Evolutionary conservation across 2,888 invertebrate species (phyloP).

Genomic region (Esperia sulphurella): DNA sequence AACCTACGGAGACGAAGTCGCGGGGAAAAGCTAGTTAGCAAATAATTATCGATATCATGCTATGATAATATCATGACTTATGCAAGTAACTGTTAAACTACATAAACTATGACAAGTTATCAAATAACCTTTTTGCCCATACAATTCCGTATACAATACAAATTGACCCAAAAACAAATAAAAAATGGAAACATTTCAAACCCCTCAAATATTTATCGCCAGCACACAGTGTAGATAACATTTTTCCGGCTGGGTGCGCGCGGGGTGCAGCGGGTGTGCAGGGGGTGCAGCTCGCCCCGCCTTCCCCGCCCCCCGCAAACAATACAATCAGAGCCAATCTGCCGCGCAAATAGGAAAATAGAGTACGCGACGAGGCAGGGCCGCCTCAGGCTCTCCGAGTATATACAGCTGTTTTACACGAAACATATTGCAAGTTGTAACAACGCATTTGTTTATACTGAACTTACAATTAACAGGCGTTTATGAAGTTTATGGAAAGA

Average conservation of each 20-base stretch:
- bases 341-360: constrained; percentile 79
- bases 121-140: not conserved
- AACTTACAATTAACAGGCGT: not conserved
- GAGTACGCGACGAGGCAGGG: constrained; percentile 68
- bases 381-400: constrained; percentile 42
- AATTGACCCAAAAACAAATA: constrained; percentile 26
- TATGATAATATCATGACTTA: too few relatives aligned
- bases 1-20: too few relatives aligned
- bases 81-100: too few relatives aligned
- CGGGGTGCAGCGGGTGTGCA: constrained; percentile 19
- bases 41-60: too few relatives aligned
- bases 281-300: constrained; percentile 44
- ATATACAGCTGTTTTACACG: not conserved
- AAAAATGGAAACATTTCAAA: constrained; percentile 55
- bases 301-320: constrained; percentile 52
- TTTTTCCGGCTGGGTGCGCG: constrained; percentile 63
- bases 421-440: not conserved
- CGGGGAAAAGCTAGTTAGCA: too few relatives aligned
- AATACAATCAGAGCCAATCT: constrained; percentile 79
- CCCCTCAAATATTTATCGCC: constrained; percentile 66
- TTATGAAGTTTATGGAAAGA: not conserved
- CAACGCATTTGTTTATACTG: not conserved
- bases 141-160: constrained; percentile 10
- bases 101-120: too few relatives aligned
- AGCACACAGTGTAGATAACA: constrained; percentile 62